Evolutionary conservation across 2,888 invertebrate species (phyloP), one percentile per base, ranked within the genome.

Genomic region (Caenorhabditis virilis): DNA sequence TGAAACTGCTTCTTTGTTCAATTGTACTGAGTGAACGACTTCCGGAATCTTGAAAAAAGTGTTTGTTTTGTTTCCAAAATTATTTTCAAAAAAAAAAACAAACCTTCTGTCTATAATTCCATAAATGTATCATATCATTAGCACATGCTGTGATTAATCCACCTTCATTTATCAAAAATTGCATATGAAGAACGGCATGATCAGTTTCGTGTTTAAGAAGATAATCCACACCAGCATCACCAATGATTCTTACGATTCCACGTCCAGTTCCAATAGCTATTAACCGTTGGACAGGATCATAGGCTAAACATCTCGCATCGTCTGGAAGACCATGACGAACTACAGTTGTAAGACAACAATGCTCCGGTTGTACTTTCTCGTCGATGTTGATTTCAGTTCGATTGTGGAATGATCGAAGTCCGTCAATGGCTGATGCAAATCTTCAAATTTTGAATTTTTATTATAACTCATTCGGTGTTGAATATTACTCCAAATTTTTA

Each of bases 311-410:
- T 77, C 94, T 94, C 48, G 98, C 95, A 80, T 95, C 91, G 87
- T 91, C 91, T 75, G 98, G 98, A 88, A 98, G 98, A 82, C 98
- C 98, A 89, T 98, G 95, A 56, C 95, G 91, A 86, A 94, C 92
- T 26, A 79, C 79, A 64, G 69, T 74, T 7, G 61, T 58, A 13
- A 81, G 70, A 16, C 62, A 55, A 53, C 75, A 78, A 53, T 79
- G 66, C 20, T 80, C 79, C 15, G 75, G 43, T 13, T 54, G 60
- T 20, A 80, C 52, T 43, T 69, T 65, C 56, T 80, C 80, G 15
- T 77, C 72, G 39, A 77, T 69, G 46, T 62, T 62, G 35, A 76
- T 64, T 13, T 76, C 76, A 35, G 62, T 62, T 36, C 72, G 66
- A 50, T 60, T 66, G 43, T 77, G 72, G 23, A 70, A 49, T 16